A percentile compares a stretch with the other conserved stretches of the same genome.
phyloP scores from a whole-genome alignment of 2,113 vertebrate species.

The Oreotrochilus melanogaster region DNA sequence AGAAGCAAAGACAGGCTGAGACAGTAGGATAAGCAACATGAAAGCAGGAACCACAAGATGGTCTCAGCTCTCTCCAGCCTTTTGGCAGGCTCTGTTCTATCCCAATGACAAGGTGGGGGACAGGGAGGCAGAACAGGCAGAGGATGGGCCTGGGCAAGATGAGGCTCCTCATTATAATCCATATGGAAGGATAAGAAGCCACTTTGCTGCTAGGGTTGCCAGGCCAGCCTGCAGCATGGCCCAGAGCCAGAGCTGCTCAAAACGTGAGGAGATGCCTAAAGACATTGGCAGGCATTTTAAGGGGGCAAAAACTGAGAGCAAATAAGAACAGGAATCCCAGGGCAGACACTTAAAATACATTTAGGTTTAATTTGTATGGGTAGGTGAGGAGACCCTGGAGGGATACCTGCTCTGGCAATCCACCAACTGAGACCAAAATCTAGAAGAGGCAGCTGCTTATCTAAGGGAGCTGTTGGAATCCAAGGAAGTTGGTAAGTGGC shows the following conservation, averaged over 20 bases:
- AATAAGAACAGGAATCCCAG: constrained; percentile 12
- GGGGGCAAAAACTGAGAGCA: constrained; percentile 29
- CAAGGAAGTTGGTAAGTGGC: constrained; percentile 1
- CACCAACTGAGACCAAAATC: not conserved
- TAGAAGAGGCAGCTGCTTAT: constrained; percentile 43
- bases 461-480: not conserved
- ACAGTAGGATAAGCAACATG: not conserved
- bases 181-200: not conserved
- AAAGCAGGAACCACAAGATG: not conserved
- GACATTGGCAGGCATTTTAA: constrained; percentile 45
- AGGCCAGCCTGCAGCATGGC: constrained; percentile 17
- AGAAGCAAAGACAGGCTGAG: not conserved
- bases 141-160: not conserved
- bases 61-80: not conserved
- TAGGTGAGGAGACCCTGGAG: constrained; percentile 33
- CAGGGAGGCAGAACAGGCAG: not conserved
- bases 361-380: constrained; percentile 47
- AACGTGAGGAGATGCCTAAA: constrained; percentile 10
- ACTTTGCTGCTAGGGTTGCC: not conserved
- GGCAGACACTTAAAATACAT: not conserved
- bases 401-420: constrained; percentile 33
- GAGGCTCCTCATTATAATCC: not conserved
- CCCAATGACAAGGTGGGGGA: accelerated
- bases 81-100: not conserved
- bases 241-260: constrained; percentile 7